Evolutionary conservation across 2,888 invertebrate species (phyloP), one percentile per base, ranked within the genome.

Genomic region (Drosophila algonquin): DNA sequence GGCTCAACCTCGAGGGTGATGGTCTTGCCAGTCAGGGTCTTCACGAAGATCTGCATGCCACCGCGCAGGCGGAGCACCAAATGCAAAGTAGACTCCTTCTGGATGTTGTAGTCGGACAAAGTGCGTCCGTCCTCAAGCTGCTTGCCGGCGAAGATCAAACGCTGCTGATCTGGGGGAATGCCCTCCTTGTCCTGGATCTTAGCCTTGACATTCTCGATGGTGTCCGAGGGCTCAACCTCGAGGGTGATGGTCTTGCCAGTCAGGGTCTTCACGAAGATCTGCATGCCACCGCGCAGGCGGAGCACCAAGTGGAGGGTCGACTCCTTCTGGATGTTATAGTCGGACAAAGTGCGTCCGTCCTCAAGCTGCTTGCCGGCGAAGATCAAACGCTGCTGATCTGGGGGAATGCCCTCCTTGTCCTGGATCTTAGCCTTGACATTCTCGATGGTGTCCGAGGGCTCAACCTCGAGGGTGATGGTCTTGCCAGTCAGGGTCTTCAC

Each of bases 331-430:
- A 68, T 68, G 52, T 68, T 68, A 32, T 68, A 68, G n/a, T 68
- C 67, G 18, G 67, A 68, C 56, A 68, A 7, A 7, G 67, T 68
- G 14, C 67, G 67, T 53, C 67, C 67, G 21, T 68, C 67, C 24
- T 68, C 67, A 27, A 68, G 47, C 56, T 68, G 67, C 63, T 68
- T 68, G 7, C 67, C 67, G 12, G 67, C 67, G 10, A 68, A 68
- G 47, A 68, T 68, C 63, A 68, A 30, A 48, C 67, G 67, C 67
- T 68, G 67, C 67, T 68, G 67, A 32, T 68, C 67, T 68, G 67
- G 67, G 47, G 67, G 67, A 18, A 68, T 68, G 0, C 67, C 67
- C 57, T 68, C 67, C 63, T 68, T 68, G 57, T 68, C 67, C 67
- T 68, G 67, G 56, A 68, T 68, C 63, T 68, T 68, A 7, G 67